Evolutionary conservation across 1,140 invertebrate genomes (phyloP).

Genomic region (Stenopsyche tienmushanensis): DNA sequence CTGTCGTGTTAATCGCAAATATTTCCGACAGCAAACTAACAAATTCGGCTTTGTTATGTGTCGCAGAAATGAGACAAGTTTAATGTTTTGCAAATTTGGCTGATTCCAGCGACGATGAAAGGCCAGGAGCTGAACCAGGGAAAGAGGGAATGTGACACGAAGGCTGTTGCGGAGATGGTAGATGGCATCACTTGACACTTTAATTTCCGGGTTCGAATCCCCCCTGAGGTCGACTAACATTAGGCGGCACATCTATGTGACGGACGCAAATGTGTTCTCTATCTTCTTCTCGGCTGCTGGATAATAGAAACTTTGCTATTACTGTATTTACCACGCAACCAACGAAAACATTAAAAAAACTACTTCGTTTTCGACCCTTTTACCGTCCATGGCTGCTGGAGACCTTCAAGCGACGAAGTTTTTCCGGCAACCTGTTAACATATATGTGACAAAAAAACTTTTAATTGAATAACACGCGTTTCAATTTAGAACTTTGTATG

Average conservation of each 20-base stretch:
- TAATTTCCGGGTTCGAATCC: slow-evolving; percentile 39
- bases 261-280: slow-evolving; percentile 17
- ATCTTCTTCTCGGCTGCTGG: neutral
- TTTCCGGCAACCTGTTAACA: too few species aligned
- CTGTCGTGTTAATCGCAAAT: neutral
- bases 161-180: slow-evolving; percentile 31
- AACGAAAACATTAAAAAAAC: neutral
- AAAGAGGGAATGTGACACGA: neutral
- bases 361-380: neutral
- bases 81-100: slow-evolving; percentile 28
- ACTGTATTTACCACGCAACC: neutral
- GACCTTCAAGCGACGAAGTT: too few species aligned
- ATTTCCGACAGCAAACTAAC: slow-evolving; percentile 14
- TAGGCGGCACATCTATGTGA: slow-evolving; percentile 19
- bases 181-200: slow-evolving; percentile 36
- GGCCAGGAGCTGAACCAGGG: neutral
- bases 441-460: too few species aligned
- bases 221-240: slow-evolving; percentile 8
- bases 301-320: neutral
- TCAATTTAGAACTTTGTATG: too few species aligned
- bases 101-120: too few species aligned
- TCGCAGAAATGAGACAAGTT: slow-evolving; percentile 5
- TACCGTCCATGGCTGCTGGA: too few species aligned
- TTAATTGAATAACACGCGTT: too few species aligned
- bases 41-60: neutral